Evolutionary conservation across 2,888 invertebrate species (phyloP), one percentile per base, ranked within the genome.

Genomic region (Nowickia ferox): DNA sequence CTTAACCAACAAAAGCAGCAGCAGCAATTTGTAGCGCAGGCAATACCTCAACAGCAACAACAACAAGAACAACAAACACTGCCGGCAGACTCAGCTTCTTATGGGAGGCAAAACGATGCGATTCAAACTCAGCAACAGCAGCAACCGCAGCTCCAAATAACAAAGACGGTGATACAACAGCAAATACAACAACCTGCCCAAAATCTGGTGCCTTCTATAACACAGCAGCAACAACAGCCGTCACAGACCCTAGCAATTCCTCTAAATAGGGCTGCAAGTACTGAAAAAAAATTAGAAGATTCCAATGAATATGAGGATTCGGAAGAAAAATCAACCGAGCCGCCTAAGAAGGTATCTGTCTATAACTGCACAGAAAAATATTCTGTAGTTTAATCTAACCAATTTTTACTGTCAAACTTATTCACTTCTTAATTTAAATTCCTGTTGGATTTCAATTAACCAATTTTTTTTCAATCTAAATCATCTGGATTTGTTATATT

Each of bases 251-350:
- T 84, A 59, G 40, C 30, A 10, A 46, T 48, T 9, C 65, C 75
- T 1, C 5, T 55, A 10, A 86, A 82, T 63, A 30, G 84, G 17
- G 87, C 59, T 17, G 19, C 71, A 30, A 61, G 87, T 84, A 87
- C 82, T 59, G 88, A 87, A 42, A 86, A 87, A 65, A 86, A 85
- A 80, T 17, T 72, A 19, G 86, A 74, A 22, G 85, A 57, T 68
- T 87, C 88, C 10, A 91, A 89, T 42, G 91, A 92, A 10, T 91
- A 91, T 76, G 91, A 92, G 38, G 90, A 91, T 46, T 86, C 84
- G n/a, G 90, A 91, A 30, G 92, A 91, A 44, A 91, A 90, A 81
- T 90, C 91, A 46, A 91, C 92, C 5, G 92, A 93, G 75, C 88
- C 90, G 15, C 90, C 92, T 3, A 93, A 91, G 66, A 92, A 92